A percentile compares a stretch with the other conserved stretches of the same genome.
phyloP scores from a whole-genome alignment of 2,797 vertebrate genomes.

The Otolemur crassicaudatus region DNA sequence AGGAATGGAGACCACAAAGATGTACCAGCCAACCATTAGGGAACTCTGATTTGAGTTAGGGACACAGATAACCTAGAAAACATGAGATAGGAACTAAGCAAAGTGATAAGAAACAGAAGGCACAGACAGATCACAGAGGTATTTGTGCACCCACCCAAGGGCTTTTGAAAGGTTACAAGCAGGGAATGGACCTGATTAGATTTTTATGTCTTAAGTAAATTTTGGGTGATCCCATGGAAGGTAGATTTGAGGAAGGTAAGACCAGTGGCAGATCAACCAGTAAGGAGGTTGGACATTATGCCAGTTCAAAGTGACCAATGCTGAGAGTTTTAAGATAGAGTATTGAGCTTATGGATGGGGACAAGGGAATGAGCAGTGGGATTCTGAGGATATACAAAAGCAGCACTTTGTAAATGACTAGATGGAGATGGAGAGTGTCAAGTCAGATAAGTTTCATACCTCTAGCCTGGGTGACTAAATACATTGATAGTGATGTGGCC shows the following conservation, averaged over 20 bases:
- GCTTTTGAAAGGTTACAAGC: background rate
- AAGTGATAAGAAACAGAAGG: background rate
- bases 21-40: background rate
- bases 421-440: background rate
- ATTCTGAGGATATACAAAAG: background rate
- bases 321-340: background rate
- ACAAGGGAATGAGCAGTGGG: background rate
- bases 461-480: background rate
- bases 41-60: background rate
- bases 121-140: background rate
- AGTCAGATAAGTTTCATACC: background rate
- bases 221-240: background rate
- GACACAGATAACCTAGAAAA: background rate
- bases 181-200: background rate
- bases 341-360: background rate
- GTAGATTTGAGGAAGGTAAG: background rate
- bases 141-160: background rate
- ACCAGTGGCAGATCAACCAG: background rate
- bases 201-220: conserved; percentile 25
- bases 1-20: background rate
- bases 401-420: background rate
- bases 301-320: background rate
- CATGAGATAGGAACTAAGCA: background rate
- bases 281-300: background rate
- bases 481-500: background rate